These are phyloP conservation scores for Adelphocoris suturalis DNA, from an alignment of 2,888 invertebrate species.

Conservation along the genomic window DNA sequence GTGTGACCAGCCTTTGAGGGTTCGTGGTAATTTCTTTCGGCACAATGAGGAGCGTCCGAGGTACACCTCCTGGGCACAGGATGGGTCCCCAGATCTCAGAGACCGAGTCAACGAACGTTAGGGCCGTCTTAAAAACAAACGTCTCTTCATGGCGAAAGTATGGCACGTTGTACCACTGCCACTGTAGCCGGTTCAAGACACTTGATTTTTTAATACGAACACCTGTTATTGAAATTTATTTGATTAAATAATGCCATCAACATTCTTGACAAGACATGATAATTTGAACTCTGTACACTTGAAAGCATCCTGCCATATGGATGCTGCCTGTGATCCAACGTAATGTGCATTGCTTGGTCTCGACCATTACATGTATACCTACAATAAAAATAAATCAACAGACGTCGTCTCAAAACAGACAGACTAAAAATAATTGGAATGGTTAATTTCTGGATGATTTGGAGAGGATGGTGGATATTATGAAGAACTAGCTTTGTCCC, in stretches of 20 bases:
- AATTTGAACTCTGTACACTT: too few species aligned
- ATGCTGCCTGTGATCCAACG: too few species aligned
- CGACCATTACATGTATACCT: too few species aligned
- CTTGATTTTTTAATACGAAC: constrained; percentile 89
- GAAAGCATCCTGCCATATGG: too few species aligned
- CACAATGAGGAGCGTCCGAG: constrained; percentile 85
- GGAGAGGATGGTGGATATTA: too few species aligned
- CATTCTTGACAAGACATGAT: too few species aligned
- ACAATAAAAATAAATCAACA: too few species aligned
- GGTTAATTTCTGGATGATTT: too few species aligned
- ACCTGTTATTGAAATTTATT: constrained; percentile 79
- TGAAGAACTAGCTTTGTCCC: too few species aligned
- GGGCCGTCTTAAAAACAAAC: constrained; percentile 93
- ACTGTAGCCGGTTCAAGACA: constrained; percentile 89
- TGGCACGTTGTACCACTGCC: constrained; percentile 93
- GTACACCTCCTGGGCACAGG: constrained; percentile 82
- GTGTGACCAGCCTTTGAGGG: constrained; percentile 86
- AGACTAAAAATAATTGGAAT: too few species aligned
- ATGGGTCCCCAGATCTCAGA: constrained; percentile 93
- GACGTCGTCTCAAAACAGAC: too few species aligned
- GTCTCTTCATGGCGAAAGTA: constrained; percentile 84
- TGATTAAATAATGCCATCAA: not conserved
- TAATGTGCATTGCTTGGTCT: too few species aligned
- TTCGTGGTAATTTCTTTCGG: constrained; percentile 87
- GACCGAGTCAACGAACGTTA: constrained; percentile 94